Evolutionary conservation across 1,140 invertebrate genomes (phyloP), one percentile per base, ranked within the genome.

Genomic region (Anastatus disparis): DNA sequence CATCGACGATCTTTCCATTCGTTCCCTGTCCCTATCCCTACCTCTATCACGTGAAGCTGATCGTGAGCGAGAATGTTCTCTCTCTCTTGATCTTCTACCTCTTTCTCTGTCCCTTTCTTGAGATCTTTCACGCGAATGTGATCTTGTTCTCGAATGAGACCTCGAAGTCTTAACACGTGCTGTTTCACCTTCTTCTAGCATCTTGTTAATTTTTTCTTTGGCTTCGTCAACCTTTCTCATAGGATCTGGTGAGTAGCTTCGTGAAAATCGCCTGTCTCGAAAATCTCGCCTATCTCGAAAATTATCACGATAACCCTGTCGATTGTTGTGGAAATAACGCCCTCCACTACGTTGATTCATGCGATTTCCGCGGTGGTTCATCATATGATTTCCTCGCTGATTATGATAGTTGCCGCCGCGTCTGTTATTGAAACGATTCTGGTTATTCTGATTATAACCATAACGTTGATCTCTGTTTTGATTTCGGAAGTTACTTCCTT

Each of bases 161-260:
- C 85, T 42, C n/a, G 55, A 61, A 8, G 17, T 40, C 29, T 15
- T 63, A 62, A 13, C 12, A 2, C 29, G 26, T 75, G 77, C 82
- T 80, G 84, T 86, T n/a, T 85, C 85, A 3, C 86, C 85, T 35
- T 82, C 83, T 38, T 87, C 87, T 0, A 88, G 76, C 81, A 89
- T 89, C 73, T 89, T 89, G 77, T 90, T 89, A 38, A 90, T 88
- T 66, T 89, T 88, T 38, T 90, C 89, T 66, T 89, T 89, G 0
- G 87, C 89, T 22, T 87, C 87, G 73, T 89, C 87, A 1, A 88
- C 88, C 66, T 89, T 89, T 52, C 87, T 86, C 86, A 88, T 89
- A 0, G 87, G 87, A 48, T 91, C 89, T 0, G 87, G 85, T 3
- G 89, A 89, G 76, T 89, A 90, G 48, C 89, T 90, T 40, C 87